Evolutionary conservation across 2,113 vertebrate species (phyloP), one percentile per base, ranked within the genome.

Genomic region (Takifugu flavidus): DNA sequence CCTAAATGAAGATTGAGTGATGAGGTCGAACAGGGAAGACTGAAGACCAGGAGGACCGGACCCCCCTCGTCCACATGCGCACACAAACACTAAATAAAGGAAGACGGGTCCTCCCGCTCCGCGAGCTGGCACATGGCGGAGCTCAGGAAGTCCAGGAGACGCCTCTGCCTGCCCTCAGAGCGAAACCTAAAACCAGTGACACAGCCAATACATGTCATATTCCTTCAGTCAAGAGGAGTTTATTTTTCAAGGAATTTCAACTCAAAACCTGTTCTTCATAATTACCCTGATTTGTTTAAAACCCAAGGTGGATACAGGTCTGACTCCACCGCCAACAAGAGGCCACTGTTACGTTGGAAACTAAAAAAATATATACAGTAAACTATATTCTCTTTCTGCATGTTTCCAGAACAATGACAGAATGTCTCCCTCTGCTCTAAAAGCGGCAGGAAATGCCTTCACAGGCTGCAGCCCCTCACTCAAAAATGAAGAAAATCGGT

Each of bases 181-280:
- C 71, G 89, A 88, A 91, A 92, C 87, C 74, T 78, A 88, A 92
- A 87, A 91, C 90, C 89, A 79, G 77, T 89, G 87, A 91, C 90
- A 89, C 78, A 88, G 86, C 82, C 89, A 90, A 89, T 91, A 81
- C 86, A 90, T 91, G 90, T 91, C 90, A 90, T 87, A 84, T 85
- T 89, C 89, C 74, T 79, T 87, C 74, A 71, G 79, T 89, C 89
- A 89, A 72, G 83, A 88, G 84, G 64, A 72, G 87, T 91, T 91
- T 92, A 90, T 90, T 92, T 92, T 92, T 84, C 75, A 82, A 85
- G 87, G 84, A 90, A 89, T 90, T 90, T 88, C 69, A 84, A 84
- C 85, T 77, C 88, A 88, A 92, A 91, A 90, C 85, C 89, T 92
- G 90, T 77, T 91, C 86, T 73, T 88, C 82, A 86, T 85, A 89